Percentiles rank a stretch among this genome's conserved stretches.
These are phyloP conservation scores for Anguilla japonica DNA, from an alignment of 2,113 vertebrate species.

Conservation along the genomic window DNA sequence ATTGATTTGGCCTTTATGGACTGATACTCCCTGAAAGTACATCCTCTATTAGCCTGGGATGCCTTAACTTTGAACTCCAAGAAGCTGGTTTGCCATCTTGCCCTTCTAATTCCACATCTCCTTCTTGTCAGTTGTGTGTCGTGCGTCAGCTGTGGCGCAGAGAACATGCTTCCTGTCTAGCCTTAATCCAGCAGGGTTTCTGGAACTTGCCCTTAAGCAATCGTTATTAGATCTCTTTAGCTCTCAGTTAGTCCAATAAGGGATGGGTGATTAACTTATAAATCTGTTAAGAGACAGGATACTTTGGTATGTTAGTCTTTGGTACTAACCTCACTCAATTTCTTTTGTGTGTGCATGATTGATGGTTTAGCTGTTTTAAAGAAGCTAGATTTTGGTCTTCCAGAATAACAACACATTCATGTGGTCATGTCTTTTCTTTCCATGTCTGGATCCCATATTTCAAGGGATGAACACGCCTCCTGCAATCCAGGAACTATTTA, in stretches of 20 bases:
- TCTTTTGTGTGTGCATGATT: no score
- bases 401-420: no score
- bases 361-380: no score
- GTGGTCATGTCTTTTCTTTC: no score
- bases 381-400: no score
- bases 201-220: not conserved
- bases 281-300: not conserved
- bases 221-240: not conserved
- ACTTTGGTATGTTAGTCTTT: not conserved
- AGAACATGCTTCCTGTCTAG: not conserved
- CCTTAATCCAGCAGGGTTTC: not conserved
- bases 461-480: no score
- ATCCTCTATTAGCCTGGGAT: not conserved
- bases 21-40: not conserved
- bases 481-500: not conserved
- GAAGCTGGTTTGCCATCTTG: not conserved
- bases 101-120: not conserved
- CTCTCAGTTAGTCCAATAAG: not conserved
- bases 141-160: not conserved
- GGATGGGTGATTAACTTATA: not conserved
- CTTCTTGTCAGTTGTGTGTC: not conserved
- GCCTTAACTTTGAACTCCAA: not conserved
- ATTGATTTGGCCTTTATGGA: not conserved
- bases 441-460: no score
- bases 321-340: not conserved